Conservation (phyloP, 2,113 vertebrate species). For the Myocastor coypus region DNA sequence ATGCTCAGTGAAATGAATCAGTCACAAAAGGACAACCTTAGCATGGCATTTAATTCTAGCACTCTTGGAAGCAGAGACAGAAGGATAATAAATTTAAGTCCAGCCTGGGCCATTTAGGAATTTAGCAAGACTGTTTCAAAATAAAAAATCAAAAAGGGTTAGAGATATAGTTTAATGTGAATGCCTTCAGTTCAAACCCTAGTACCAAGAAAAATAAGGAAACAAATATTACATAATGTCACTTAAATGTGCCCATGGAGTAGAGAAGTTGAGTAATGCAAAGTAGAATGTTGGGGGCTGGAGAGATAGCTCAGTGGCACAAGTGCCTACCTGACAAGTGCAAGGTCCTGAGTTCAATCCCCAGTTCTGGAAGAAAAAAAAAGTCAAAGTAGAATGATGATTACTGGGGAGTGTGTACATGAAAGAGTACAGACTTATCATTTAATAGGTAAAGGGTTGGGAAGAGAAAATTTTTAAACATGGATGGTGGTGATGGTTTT, state of each 20-base stretch:
- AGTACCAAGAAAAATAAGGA: not conserved
- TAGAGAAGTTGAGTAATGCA: not conserved
- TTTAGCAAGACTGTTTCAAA: not conserved
- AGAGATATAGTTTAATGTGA: not conserved
- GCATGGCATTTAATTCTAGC: not conserved
- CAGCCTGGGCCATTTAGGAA: not conserved
- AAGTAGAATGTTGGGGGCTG: not conserved
- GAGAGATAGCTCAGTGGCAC: no score
- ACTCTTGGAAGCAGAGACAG: not conserved
- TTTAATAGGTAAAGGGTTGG: not conserved
- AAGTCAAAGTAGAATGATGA: no score
- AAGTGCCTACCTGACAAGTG: no score
- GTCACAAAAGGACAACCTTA: not conserved
- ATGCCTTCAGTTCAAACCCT: not conserved
- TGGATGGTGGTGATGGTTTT: not conserved
- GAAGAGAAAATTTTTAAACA: not conserved
- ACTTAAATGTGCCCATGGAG: not conserved
- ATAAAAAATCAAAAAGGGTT: not conserved
- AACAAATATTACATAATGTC: not conserved
- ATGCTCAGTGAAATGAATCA: not conserved
- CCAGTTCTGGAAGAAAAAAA: no score
- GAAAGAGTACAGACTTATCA: not conserved
- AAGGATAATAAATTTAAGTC: not conserved
- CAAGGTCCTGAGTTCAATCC: no score
- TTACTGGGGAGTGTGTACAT: no score